Evolutionary conservation across 2,888 invertebrate genomes (phyloP), one percentile per base, ranked within the genome.

Genomic region (Blastobasis adustella): DNA sequence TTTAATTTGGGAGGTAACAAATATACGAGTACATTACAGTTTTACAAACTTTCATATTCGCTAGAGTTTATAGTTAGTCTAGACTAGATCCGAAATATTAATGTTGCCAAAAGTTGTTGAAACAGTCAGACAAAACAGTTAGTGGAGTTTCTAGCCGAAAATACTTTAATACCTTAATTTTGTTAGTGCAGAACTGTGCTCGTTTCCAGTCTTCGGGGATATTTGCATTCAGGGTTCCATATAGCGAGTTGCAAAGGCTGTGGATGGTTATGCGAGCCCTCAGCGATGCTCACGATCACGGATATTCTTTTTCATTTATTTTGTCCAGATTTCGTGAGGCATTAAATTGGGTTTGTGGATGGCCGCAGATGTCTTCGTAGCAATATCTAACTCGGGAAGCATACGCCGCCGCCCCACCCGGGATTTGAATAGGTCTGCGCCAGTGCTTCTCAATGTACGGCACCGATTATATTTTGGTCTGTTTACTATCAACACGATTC

Each of bases 311-410:
- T 58, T 63, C 69, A 77, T 79, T 77, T 80, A 78, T 77, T 79
- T 75, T 73, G 77, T 79, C 70, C 73, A 75, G 75, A 76, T 77
- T 81, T 76, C 65, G 73, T 75, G 79, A 76, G 69, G 79, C 79
- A 82, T 82, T 76, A 81, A 81, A 83, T 83, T 82, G 77, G 78
- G 73, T 81, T 74, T 73, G 72, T 71, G 74, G 78, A 60, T 71
- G 74, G 71, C 71, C 76, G 72, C 82, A 81, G 81, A 76, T 80
- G 81, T 81, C 79, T 75, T 76, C 74, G 63, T 61, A 67, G 71
- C 65, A 71, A 71, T 76, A 74, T 74, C 67, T 57, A 61, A 57
- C 56, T 58, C 58, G 59, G 66, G 65, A 62, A 67, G 61, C 69
- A 64, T 67, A 67, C 66, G 65, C 58, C 58, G 63, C 64, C 62